Conservation (phyloP, 1,140 invertebrate species). For the Sesamia nonagrioides region DNA sequence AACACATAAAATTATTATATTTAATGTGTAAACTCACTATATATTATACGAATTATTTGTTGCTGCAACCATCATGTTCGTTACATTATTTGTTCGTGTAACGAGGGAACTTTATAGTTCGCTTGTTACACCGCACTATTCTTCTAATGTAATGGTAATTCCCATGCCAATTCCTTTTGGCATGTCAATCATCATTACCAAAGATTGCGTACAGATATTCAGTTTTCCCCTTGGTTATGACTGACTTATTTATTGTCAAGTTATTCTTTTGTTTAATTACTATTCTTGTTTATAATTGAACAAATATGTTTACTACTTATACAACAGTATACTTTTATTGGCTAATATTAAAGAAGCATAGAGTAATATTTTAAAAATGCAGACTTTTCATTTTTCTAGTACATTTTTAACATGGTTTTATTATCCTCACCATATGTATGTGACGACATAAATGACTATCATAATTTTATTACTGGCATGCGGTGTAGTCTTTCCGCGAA, state of each 20-base stretch:
- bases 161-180: slow-evolving; percentile 73
- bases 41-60: slow-evolving; percentile 59
- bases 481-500: too few species aligned
- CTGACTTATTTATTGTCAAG: slow-evolving; percentile 57
- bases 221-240: slow-evolving; percentile 77
- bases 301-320: too few species aligned
- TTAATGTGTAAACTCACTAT: slow-evolving; percentile 7
- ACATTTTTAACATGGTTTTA: too few species aligned
- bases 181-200: slow-evolving; percentile 77
- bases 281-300: not conserved
- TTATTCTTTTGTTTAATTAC: not conserved
- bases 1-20: slow-evolving; percentile 22
- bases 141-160: slow-evolving; percentile 69
- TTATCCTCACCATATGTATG: too few species aligned
- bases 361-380: too few species aligned
- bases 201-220: slow-evolving; percentile 83
- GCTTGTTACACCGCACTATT: slow-evolving; percentile 70
- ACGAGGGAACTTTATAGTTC: slow-evolving; percentile 78
- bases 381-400: too few species aligned
- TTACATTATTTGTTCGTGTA: slow-evolving; percentile 66
- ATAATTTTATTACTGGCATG: too few species aligned
- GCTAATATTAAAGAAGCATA: not conserved
- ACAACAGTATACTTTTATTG: not conserved
- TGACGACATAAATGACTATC: too few species aligned
- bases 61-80: slow-evolving; percentile 73